phyloP scores from a whole-genome alignment of 2,797 vertebrate species.

The Tokudaia muenninki region DNA sequence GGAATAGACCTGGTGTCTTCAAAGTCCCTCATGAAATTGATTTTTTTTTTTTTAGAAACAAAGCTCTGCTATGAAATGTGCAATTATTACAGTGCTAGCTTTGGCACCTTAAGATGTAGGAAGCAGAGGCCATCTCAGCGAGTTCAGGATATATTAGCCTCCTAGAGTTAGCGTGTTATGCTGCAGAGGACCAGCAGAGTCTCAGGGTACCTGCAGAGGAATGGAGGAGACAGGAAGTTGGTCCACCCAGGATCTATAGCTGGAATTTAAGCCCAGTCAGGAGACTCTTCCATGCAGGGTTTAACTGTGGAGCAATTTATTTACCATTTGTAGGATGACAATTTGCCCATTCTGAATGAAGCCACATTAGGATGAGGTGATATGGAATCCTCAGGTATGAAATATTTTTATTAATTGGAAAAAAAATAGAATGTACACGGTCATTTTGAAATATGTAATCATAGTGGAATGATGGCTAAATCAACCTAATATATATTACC shows the following conservation, averaged over 20 bases:
- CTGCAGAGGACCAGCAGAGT: neutral
- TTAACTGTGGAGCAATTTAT: neutral
- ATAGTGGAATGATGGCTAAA: neutral
- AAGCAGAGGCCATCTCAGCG: constrained; percentile 32
- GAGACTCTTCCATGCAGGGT: neutral
- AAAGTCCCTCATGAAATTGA: constrained; percentile 15
- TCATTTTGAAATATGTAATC: neutral
- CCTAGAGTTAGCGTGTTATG: neutral
- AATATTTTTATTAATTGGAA: neutral
- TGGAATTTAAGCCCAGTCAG: neutral
- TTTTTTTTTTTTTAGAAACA: constrained; percentile 36
- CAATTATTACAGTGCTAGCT: constrained; percentile 21
- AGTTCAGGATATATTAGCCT: neutral
- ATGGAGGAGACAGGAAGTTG: neutral
- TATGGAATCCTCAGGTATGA: neutral
- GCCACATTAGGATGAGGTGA: neutral
- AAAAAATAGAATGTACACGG: neutral
- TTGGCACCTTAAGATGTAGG: neutral
- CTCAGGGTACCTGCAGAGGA: neutral
- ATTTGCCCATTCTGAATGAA: neutral
- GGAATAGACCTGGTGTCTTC: neutral
- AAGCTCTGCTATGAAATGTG: constrained; percentile 10
- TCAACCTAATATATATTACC: neutral
- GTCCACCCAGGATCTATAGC: neutral
- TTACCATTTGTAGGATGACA: neutral